phyloP scores from a whole-genome alignment of 1,140 invertebrate genomes.

The Lamellibrachia luymesi region DNA sequence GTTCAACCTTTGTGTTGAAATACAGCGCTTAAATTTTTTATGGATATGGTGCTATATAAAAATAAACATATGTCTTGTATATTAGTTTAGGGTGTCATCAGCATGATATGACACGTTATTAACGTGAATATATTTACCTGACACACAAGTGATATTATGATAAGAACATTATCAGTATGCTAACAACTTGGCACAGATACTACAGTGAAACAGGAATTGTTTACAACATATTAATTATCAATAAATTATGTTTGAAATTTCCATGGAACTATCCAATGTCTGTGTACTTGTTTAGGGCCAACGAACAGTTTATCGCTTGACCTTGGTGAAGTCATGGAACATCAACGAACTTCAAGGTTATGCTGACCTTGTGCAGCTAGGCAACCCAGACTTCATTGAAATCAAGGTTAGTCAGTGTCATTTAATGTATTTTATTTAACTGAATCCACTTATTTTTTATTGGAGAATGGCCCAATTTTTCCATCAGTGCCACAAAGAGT shows the following conservation, averaged over 20 bases:
- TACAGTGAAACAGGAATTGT: neutral
- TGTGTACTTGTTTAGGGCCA: conserved; percentile 55
- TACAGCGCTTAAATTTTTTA: too few relatives aligned
- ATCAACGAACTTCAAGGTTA: conserved; percentile 66
- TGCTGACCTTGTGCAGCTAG: conserved; percentile 63
- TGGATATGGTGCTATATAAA: too few relatives aligned
- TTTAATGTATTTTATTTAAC: neutral
- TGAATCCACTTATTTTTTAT: conserved; percentile 14
- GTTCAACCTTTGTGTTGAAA: too few relatives aligned
- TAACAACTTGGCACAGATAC: neutral
- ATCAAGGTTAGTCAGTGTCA: conserved; percentile 60
- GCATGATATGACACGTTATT: too few relatives aligned
- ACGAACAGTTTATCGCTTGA: conserved; percentile 68
- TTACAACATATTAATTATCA: neutral
- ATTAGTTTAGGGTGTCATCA: too few relatives aligned
- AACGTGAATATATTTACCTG: neutral
- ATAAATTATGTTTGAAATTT: neutral
- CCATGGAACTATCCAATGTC: too few relatives aligned
- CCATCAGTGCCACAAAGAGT: neutral
- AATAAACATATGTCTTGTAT: too few relatives aligned
- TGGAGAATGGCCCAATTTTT: too few relatives aligned
- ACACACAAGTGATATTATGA: neutral
- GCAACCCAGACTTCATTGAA: conserved; percentile 69
- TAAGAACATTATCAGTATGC: neutral
- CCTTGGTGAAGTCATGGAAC: conserved; percentile 68